phyloP scores from a whole-genome alignment of 2,888 invertebrate genomes.

The Aelia acuminata region DNA sequence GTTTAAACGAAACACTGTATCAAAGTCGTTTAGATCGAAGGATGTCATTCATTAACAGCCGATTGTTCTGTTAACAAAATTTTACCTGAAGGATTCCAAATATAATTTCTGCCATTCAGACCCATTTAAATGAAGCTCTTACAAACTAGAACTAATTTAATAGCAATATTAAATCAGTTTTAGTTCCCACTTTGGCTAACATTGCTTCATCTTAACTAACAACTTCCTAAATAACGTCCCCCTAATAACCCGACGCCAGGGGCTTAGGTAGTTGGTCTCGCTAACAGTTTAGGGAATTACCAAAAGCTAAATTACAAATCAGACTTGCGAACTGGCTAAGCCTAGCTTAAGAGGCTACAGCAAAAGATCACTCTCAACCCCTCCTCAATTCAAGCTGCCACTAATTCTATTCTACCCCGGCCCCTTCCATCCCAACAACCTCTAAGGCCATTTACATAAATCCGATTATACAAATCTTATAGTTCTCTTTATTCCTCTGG shows the following conservation, averaged over 20 bases:
- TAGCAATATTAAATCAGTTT: neutral
- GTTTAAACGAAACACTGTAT: too few relatives aligned
- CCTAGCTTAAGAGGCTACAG: neutral
- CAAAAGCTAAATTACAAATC: conserved; percentile 35
- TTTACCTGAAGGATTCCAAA: neutral
- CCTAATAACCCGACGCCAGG: neutral
- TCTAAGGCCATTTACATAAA: neutral
- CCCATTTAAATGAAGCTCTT: neutral
- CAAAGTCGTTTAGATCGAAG: too few relatives aligned
- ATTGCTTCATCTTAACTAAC: neutral
- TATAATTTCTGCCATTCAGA: neutral
- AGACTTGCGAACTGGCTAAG: neutral
- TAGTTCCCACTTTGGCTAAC: neutral
- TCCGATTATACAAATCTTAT: neutral
- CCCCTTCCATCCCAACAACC: neutral
- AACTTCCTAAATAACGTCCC: neutral
- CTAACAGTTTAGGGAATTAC: conserved; percentile 6
- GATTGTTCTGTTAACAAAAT: too few relatives aligned
- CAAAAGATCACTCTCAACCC: neutral
- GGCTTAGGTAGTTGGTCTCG: conserved; percentile 16
- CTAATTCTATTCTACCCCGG: conserved; percentile 6
- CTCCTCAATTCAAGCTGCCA: neutral
- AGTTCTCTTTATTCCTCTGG: neutral
- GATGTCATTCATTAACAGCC: too few relatives aligned
- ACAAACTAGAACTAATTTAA: neutral